Base-by-base conservation (phyloP, 2,113 vertebrate genomes). In the Caloenas nicobarica region DNA sequence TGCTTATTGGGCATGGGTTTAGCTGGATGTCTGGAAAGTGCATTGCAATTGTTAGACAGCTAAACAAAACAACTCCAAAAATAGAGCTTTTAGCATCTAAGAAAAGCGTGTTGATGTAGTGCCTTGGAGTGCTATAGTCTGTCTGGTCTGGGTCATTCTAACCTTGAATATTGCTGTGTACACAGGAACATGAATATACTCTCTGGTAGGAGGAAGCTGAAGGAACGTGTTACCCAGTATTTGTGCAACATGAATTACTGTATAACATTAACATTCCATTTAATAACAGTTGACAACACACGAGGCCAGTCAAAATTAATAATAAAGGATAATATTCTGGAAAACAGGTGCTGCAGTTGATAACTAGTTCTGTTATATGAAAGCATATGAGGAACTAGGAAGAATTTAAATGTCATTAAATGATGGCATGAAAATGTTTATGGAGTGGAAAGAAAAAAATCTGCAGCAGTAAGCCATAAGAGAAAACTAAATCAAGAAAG, bases 301-400 rank as follows among this genome's bases (percentile, higher is more conserved):
- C 5, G 22, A 64, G 18, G 22, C 36, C 78, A 84, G 40, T 48
- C 57, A 89, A 89, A 95, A 61, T 88, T 77, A 89, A 80, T 65
- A 73, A 42, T 62, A 34, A 91, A 86, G 48, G 57, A 23, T 76
- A 73, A 84, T 81, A 86, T 65, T 91, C 50, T 64, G 88, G 38
- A 70, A 87, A 95, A 74, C 58, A 61, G 79, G 62, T 95, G 90
- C 72, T 93, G 64, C 65, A 50, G 74, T 70, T 87, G 80, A 69
- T 93, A 94, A 80, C 12, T 74, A 68, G 26, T 42, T 72, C 31
- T 72, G 36, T 23, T 76, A 73, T 38, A 79, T 88, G 50, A 81
- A 92, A 77, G 70, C 4, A 5, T 40, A n/a, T 34, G 29, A 72
- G 22, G 58, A 88, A 70, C 14, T 51, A 25, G 31, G 33, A 53